Base-by-base conservation (phyloP, 1,140 invertebrate species). In the Macrosteles quadrilineatus region DNA sequence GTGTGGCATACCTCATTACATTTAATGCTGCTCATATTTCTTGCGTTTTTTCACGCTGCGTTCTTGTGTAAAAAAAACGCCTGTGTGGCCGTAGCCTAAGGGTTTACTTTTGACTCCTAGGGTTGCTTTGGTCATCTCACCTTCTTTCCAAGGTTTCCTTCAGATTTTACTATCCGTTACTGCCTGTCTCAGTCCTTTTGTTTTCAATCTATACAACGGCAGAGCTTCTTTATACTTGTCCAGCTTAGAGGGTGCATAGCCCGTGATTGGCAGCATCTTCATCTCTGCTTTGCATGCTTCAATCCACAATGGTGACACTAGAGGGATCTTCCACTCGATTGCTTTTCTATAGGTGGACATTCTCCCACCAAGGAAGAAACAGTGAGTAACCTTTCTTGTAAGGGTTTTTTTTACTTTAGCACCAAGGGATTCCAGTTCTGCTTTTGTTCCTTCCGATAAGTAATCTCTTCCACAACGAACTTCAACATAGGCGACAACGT, bases 401-500 rank as follows among this genome's bases (percentile, higher is more conserved):
- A 76, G 78, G 31, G 77, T 79, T 50, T 84, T 79, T 65, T 79
- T 80, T 19, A 85, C 79, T 69, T 74, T 78, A n/a, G 84, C 84
- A 23, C 85, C 85, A 74, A 86, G 78, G 29, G 79, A 77, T 68
- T 75, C 68, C 66, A 86, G 78, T 31, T 84, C 75, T 4, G 75
- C 73, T 73, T 82, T 83, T 0, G 83, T 81, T n/a, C 83, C 82
- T 32, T 74, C 77, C 11, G 84, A 84, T 25, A 81, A 77, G 75
- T 86, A 82, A 64, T 82, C 80, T 70, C 77, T 78, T n/a, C 79
- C 80, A 43, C 78, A 79, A 36, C 74, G 73, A 12, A 86, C 81
- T 71, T 86, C 85, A 25, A 85, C 84, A 73, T 81, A 85, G 3
- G 81, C 83, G 30, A 80, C 72, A 45, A 86, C 79, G 25, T 81